Evolutionary conservation across 2,888 invertebrate species (phyloP).

Genomic region (Meloe dianella): DNA sequence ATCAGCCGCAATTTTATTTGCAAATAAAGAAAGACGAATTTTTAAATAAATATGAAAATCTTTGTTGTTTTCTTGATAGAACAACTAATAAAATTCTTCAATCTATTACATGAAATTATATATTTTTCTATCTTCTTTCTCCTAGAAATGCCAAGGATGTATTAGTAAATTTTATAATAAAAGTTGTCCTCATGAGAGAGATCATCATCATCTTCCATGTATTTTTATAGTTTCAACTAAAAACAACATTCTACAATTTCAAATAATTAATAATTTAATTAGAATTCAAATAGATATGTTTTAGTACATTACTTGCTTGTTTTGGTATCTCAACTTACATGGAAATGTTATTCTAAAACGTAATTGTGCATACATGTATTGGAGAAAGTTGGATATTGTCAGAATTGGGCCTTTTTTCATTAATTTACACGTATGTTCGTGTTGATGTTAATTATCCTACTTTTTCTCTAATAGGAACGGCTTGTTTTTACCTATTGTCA

Average conservation of each 20-base stretch:
- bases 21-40: not conserved
- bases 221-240: not conserved
- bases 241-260: not conserved
- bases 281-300: not conserved
- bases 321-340: not conserved
- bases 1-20: not conserved
- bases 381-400: slow-evolving; percentile 4
- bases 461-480: not conserved
- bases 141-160: not conserved
- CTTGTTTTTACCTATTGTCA: too few relatives aligned
- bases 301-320: not conserved
- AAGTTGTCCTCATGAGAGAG: not conserved
- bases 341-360: not conserved
- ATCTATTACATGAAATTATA: not conserved
- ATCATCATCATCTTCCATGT: not conserved
- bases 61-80: not conserved
- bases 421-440: not conserved
- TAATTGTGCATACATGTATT: not conserved
- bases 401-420: not conserved
- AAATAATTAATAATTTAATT: not conserved
- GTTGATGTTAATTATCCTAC: not conserved
- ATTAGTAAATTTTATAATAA: not conserved
- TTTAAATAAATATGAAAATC: slow-evolving; percentile 2
- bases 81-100: not conserved
- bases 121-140: not conserved